Base-by-base conservation (phyloP, 2,797 vertebrate species). In the Sciurus vulgaris region DNA sequence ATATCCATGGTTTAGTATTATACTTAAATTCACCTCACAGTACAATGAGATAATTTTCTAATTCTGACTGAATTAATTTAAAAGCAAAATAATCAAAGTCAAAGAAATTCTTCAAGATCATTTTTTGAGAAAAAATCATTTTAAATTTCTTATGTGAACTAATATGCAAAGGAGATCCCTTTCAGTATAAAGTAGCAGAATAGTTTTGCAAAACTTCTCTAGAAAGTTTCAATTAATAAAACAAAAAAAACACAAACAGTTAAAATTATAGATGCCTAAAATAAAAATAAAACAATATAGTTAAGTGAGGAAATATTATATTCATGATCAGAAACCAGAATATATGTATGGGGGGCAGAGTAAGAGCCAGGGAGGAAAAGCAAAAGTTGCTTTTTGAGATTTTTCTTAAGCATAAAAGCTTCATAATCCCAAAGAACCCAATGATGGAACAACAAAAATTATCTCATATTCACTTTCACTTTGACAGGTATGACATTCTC, bases 141-240 rank as follows among this genome's bases (percentile, higher is more conserved):
- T 97, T 98, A 96, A 96, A 96, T 86, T 88, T 96, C 56, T 83
- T 82, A 94, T 70, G 51, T 95, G 76, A 90, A 91, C 26, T 56
- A 24, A 94, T 38, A 92, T 44, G 94, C 35, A 92, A 92, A 95
- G 49, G 22, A 51, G 30, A 54, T 61, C 88, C 44, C 49, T 95
- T 95, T 91, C 67, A 81, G 54, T 22, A 59, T 63, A 65, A 65
- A 81, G 33, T 47, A 79, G 22, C 59, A 59, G 41, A 59, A 78
- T 30, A 73, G 33, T 24, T 65, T 65, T 70, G 54, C 73, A 86
- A 86, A 28, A 56, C 44, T 47, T 47, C 44, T 47, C 44, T 47
- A 47, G 44, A 30, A 44, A 92, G 47, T 85, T 51, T 51, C 44
- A 74, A 51, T 51, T 83, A 30, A 33, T 33, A 33, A 79, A 93